Conservation (phyloP, 1,140 invertebrate species). For the Brachionus sp. region DNA sequence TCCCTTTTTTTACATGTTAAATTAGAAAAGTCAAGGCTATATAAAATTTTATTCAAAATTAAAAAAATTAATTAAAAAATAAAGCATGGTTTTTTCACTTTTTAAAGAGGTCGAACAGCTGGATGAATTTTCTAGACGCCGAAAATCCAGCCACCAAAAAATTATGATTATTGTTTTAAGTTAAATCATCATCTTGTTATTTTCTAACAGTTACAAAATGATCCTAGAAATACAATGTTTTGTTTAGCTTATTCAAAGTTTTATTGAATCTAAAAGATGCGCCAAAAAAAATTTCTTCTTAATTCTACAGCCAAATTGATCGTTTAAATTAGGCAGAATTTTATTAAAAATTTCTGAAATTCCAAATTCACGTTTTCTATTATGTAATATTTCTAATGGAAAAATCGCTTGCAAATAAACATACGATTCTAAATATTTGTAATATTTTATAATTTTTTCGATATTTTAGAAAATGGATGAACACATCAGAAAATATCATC, state of each 20-base stretch:
- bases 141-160: neutral
- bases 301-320: neutral
- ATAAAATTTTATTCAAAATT: neutral
- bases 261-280: neutral
- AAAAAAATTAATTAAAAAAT: neutral
- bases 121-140: neutral
- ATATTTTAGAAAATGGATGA: slow-evolving; percentile 40
- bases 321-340: neutral
- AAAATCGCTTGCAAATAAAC: neutral
- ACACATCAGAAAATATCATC: neutral
- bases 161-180: neutral
- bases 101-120: neutral
- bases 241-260: neutral
- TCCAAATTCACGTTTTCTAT: slow-evolving; percentile 19
- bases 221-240: neutral
- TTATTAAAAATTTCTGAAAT: slow-evolving; percentile 6
- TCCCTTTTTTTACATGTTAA: neutral
- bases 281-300: neutral
- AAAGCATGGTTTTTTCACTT: neutral
- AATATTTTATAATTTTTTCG: neutral
- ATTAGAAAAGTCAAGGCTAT: neutral
- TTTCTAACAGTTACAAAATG: neutral
- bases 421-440: neutral
- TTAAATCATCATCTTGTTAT: neutral
- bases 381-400: slow-evolving; percentile 2